phyloP scores from a whole-genome alignment of 2,797 vertebrate genomes.

The Protosalanx chinensis region DNA sequence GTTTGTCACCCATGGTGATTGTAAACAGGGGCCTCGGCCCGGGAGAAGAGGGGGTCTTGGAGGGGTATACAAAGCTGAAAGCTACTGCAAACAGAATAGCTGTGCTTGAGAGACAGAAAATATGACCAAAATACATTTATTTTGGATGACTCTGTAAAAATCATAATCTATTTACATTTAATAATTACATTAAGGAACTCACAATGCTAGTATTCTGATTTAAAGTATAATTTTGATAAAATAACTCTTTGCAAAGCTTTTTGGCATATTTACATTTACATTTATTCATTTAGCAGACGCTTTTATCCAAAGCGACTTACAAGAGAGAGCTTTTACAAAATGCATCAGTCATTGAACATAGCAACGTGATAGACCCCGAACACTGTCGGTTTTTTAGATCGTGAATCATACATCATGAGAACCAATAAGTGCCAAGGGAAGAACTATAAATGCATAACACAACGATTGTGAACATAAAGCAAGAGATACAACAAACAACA shows the following conservation, averaged over 20 bases:
- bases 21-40: slow-evolving; percentile 73
- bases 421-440: no score
- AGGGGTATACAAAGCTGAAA: not conserved
- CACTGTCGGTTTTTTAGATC: no score
- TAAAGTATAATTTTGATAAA: not conserved
- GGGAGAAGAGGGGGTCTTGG: slow-evolving; percentile 36
- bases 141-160: not conserved
- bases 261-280: not conserved
- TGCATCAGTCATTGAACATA: no score
- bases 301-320: no score
- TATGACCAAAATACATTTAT: not conserved
- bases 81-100: not conserved
- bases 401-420: no score
- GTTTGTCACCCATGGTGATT: slow-evolving; percentile 73
- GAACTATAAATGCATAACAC: no score
- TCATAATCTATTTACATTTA: not conserved
- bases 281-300: no score
- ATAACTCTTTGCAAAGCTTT: not conserved
- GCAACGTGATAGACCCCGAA: no score
- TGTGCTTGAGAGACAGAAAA: not conserved
- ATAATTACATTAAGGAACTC: not conserved
- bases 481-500: no score
- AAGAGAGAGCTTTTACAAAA: no score
- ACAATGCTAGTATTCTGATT: not conserved
- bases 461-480: no score